Base-by-base conservation (phyloP, 2,113 vertebrate genomes). In the Sinocyclocheilus rhinocerous region DNA sequence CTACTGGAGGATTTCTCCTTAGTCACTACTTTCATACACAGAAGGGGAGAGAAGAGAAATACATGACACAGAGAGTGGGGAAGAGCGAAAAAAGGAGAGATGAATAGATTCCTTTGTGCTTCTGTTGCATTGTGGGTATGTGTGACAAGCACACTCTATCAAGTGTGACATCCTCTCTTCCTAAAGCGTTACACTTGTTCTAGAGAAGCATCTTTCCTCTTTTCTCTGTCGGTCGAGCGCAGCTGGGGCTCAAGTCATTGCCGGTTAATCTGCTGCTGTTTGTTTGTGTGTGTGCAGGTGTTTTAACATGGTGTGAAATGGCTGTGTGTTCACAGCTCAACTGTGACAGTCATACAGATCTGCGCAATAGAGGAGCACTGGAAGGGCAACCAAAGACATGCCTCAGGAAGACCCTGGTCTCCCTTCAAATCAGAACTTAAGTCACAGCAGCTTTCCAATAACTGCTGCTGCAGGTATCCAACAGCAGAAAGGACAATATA, bases 201-300 rank as follows among this genome's bases (percentile, higher is more conserved):
- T 29, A 52, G 59, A 65, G 61, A 50, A 78, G 72, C 57, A 59
- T 76, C 67, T 50, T 75, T 82, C 70, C 55, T 76, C 59, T 45
- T 61, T 65, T 73, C 65, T 76, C 18, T 55, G 69, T 50, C 45
- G 20, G 22, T 36, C 29, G 67, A 52, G 29, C 13, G 22, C 81
- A 83, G 65, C 63, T 83, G 76, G 26, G 42, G 80, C 50, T 86
- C 76, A 36, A 52, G 50, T 18, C 76, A 65, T 57, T 39, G 50
- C 39, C 13, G 42, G 84, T 61, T 85, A 85, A 65, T 67, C 73
- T 77, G 24, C 73, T 77, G 84, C 73, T 85, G 83, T 76, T 24
- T 84, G 83, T 81, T 36, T 80, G 79, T 48, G 59, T 22, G 61
- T 26, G 45, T 29, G 79, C 61, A 50, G 80, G 80, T 50, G 50